Base-by-base conservation (phyloP, 2,113 vertebrate species). In the Mustela nigripes region DNA sequence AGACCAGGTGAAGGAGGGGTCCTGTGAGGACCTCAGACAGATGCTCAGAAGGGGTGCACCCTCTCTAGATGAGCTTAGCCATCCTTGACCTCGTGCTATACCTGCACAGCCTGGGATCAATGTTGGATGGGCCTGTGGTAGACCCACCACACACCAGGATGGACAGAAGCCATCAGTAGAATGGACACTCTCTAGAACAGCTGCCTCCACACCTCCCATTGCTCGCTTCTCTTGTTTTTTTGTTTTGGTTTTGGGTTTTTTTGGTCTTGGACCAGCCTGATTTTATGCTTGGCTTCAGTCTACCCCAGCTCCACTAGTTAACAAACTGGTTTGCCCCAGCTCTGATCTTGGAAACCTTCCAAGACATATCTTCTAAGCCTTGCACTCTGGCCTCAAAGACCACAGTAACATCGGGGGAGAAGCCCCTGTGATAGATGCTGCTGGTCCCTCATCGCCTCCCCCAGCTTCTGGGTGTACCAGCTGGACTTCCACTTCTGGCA, bases 201-300 rank as follows among this genome's bases (percentile, higher is more conserved):
- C 3, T 19, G 26, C 5, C 12, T 39, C 48, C 2, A 28, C 31
- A 14, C 2, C 8, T 7, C 3, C 36, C 10, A 0, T 1, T 12
- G 33, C 67, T 53, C 39, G 9, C 33, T 53, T 22, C 18, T 7
- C 76, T 45, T 15, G 71, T 36, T 36, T 21, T 16, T 71, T 36
- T 15, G 33, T 36, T 36, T n/a, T 5, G 16, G 16, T 3, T 69
- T 36, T 36, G 67, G 11, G 10, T 24, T 22, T 45, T 42, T 73
- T 76, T 71, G 65, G 50, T 73, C 7, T 15, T 21, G 10, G 31
- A 45, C 56, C 33, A 11, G 15, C 16, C 19, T 21, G 50, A 39
- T 28, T 8, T 8, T 22, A 0, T 6, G 15, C 42, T 65, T 48
- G 39, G 39, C 33, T 81, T 33, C 42, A 45, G 10, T 60, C 26